Percentiles rank a stretch among this genome's conserved stretches.
phyloP scores from a whole-genome alignment of 2,888 invertebrate species.

The Neuroscelio doddi region DNA sequence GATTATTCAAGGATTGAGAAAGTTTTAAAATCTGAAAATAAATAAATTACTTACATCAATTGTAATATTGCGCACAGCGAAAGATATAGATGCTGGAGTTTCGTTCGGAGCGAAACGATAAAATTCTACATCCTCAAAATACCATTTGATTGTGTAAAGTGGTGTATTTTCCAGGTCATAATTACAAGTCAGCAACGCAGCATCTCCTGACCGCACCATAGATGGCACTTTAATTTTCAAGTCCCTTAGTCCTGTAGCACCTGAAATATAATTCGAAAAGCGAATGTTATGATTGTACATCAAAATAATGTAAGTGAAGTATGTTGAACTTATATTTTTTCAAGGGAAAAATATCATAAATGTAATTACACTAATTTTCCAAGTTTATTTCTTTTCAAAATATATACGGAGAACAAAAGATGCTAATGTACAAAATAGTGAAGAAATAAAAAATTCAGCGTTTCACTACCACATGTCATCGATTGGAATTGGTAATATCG shows the following conservation, averaged over 20 bases:
- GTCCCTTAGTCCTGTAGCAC: conserved; percentile 64
- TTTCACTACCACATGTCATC: conserved; percentile 7
- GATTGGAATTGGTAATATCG: conserved; percentile 20
- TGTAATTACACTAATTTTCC: too few species aligned
- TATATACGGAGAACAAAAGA: too few species aligned
- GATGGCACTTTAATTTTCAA: conserved; percentile 65
- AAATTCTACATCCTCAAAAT: conserved; percentile 82
- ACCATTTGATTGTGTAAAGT: conserved; percentile 86
- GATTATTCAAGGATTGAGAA: too few species aligned
- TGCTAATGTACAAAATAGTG: too few species aligned
- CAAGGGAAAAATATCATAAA: too few species aligned
- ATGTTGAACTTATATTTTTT: too few species aligned
- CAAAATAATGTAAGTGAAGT: too few species aligned
- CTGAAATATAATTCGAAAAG: conserved; percentile 48
- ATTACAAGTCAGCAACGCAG: conserved; percentile 65
- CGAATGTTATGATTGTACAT: too few species aligned
- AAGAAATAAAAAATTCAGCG: background rate
- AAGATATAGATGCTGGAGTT: conserved; percentile 80
- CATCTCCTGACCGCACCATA: conserved; percentile 66
- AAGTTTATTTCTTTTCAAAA: too few species aligned
- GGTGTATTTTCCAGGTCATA: conserved; percentile 63
- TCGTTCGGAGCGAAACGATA: conserved; percentile 84
- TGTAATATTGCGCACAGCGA: conserved; percentile 79
- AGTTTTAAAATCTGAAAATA: too few species aligned
- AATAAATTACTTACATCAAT: conserved; percentile 87